These are phyloP conservation scores for Siniperca knerii DNA, from an alignment of 2,113 vertebrate genomes.

Conservation along the genomic window DNA sequence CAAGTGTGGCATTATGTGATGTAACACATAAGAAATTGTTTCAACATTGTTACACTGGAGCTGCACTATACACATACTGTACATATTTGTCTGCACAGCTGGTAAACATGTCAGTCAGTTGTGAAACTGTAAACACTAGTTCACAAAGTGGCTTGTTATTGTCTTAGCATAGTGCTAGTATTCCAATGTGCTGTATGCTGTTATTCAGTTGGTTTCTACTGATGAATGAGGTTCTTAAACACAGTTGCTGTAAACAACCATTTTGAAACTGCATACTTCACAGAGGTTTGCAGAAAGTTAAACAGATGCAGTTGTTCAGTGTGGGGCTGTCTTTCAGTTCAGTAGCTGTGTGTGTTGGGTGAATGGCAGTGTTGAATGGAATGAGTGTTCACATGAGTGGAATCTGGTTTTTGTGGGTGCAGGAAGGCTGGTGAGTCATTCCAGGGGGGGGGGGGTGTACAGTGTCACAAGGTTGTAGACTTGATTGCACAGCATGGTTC, in stretches of 20 bases:
- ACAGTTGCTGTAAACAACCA: not conserved
- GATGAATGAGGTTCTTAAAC: not conserved
- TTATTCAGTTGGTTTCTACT: not conserved
- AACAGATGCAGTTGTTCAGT: not conserved
- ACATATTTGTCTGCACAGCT: not conserved
- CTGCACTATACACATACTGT: not conserved
- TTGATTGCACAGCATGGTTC: not conserved
- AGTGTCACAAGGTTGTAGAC: slow-evolving; percentile 8
- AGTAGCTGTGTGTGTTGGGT: not conserved
- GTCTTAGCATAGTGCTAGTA: not conserved
- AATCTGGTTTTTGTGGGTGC: slow-evolving; percentile 14
- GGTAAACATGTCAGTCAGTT: not conserved
- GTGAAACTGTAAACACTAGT: not conserved
- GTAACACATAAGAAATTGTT: not conserved
- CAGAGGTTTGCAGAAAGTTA: not conserved
- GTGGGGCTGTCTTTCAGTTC: not conserved
- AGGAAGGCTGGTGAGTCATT: not conserved
- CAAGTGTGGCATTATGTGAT: not conserved
- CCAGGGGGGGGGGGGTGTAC: slow-evolving; percentile 20
- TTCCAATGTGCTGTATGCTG: not conserved
- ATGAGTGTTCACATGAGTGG: slow-evolving; percentile 15
- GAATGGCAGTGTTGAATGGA: not conserved
- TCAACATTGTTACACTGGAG: not conserved
- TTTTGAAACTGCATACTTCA: not conserved
- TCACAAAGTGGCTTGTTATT: not conserved